Evolutionary conservation across 2,113 vertebrate genomes (phyloP), one percentile per base, ranked within the genome.

Genomic region (Polypterus senegalus): DNA sequence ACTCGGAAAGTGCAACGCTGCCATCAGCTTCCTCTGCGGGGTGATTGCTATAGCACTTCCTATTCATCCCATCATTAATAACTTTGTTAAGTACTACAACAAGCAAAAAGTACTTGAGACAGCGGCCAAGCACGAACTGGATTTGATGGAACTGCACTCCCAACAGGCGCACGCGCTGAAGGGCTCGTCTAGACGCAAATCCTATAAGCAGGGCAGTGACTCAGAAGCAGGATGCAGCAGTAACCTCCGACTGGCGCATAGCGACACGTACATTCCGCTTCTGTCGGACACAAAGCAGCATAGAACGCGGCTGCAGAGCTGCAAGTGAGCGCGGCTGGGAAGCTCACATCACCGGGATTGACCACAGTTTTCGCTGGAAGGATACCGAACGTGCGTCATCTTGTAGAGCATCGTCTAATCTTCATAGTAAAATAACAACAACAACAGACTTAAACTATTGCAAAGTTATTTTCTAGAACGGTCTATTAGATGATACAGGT

Each of bases 51-150:
- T 98, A 0, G 94, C 95, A 0, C 71, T 98, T 62, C 95, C 95
- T 58, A 97, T 98, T 70, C 95, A 98, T 60, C 95, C 95, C 60
- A 98, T 98, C 70, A 98, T 97, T 54, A 98, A 98, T 64, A 97
- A 97, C 81, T 98, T 98, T 67, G 93, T 98, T 49, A 78, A 91
- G 47, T 97, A 93, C 71, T 98, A 97, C 76, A 96, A 97, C 66
- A 94, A 97, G 64, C 94, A 97, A 79, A 91, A 87, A 47, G 93
- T 94, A 61, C 78, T 98, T 72, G 95, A 98, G 77, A 97, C 92
- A 0, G 93, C 95, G 0, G 92, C 93, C 61, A 93, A 92, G 66
- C 94, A 97, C 0, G 91, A 98, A 67, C 73, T 97, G 63, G 93
- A 97, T 73, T 78, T 97, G 67, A 95, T 97, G 93, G 92, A 92